Evolutionary conservation across 53 echinoderm and acorn worm genomes (phyloP).

Genomic region (Luidia sarsii): DNA sequence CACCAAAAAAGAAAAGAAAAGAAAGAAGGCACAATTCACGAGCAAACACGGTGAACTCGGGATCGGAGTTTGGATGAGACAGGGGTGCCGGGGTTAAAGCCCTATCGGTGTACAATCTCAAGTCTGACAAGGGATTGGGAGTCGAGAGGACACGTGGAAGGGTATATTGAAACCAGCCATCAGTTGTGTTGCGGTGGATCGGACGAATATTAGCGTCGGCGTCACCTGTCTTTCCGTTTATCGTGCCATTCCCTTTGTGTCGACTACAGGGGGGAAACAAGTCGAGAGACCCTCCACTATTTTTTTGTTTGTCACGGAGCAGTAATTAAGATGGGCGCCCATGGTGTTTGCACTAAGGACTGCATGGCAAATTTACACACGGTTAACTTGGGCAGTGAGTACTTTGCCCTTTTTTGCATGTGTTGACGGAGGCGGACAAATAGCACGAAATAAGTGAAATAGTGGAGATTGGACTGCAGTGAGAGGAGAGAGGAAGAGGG

Average conservation of each 20-base stretch:
- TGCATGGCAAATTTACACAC: conserved; percentile 51
- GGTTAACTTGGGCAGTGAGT: conserved; percentile 48
- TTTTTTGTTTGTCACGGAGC: conserved; percentile 2
- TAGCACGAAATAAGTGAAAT: no score
- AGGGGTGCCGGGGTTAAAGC: no score
- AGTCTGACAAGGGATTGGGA: no score
- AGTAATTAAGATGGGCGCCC: conserved; percentile 29
- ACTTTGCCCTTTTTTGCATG: conserved; percentile 32
- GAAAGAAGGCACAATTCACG: no score
- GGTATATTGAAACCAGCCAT: neutral
- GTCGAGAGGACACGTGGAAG: neutral
- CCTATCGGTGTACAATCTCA: no score
- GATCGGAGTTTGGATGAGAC: no score
- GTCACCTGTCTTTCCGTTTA: conserved; percentile 37
- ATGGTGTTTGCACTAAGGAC: conserved; percentile 36
- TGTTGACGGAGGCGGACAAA: no score
- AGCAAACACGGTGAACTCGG: no score
- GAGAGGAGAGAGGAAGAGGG: conserved; percentile 7
- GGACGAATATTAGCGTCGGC: conserved; percentile 7
- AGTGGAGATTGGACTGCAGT: no score
- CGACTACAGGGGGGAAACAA: neutral
- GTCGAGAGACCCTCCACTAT: conserved; percentile 20
- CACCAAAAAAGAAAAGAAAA: no score
- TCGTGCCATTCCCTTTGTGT: conserved; percentile 21
- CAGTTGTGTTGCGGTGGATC: conserved; percentile 11